Base-by-base conservation (phyloP, 2,113 vertebrate genomes). In the Todiramphus saurophagus region DNA sequence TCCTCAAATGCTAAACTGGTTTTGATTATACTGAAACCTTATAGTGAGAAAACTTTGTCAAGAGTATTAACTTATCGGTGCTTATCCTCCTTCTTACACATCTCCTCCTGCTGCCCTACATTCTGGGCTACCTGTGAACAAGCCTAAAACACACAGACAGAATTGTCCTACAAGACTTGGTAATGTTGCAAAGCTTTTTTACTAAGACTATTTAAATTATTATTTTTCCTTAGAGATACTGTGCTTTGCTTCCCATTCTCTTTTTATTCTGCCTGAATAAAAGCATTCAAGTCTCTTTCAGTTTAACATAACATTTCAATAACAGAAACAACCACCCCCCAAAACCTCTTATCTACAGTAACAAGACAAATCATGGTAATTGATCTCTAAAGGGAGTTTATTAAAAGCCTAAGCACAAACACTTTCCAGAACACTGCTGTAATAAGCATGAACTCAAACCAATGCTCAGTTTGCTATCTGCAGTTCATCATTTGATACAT, bases 331-430 rank as follows among this genome's bases (percentile, higher is more conserved):
- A 95, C 37, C 6, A 51, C 68, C 84, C 95, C 96, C 97, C 87
- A 84, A 96, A 97, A 92, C 87, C 95, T 89, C 83, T 96, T 96
- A 96, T 64, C 91, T 83, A n/a, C 15, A 94, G 92, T 95, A 97
- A 97, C 92, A 95, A 98, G 96, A 97, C 97, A 97, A 97, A 97
- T 96, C 89, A 86, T 7, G 4, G 92, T 97, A 98, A 98, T 96
- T 98, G 97, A 97, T 98, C 98, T 98, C 97, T 53, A 95, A 97
- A 97, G 97, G 92, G 80, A 96, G 92, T 97, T 97, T 98, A 97
- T 96, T 97, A 96, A 97, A 97, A 96, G 95, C 96, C 96, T 97
- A 96, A 98, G 93, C 91, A 96, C 94, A 95, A 91, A 91, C 90
- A 80, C 91, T 97, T 98, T 97, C 93, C 97, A 98, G 97, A 98